Evolutionary conservation across 2,888 invertebrate species (phyloP), one percentile per base, ranked within the genome.

Genomic region (Caradrina clavipalpis): DNA sequence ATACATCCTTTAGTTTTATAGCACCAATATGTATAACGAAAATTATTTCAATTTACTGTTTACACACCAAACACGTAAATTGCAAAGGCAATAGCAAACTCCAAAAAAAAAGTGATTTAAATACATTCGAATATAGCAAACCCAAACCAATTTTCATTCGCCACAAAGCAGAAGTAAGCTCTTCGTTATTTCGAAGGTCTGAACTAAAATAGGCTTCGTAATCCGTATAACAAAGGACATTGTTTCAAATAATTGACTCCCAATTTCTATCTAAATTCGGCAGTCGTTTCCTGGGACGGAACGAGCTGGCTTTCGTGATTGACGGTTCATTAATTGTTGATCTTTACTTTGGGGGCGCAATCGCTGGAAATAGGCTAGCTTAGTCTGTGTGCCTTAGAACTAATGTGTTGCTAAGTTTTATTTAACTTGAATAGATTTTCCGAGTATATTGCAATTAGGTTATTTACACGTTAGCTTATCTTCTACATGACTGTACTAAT

Each of bases 291-390:
- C 56, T 68, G 17, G 47, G n/a, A 61, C 26, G 22, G 50, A 35
- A 74, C 35, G 22, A 45, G n/a, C 74, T 74, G 26, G 22, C 26
- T 66, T 11, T 17, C 45, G n/a, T 67, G 45, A 73, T 47, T 47
- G 75, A 56, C 55, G 19, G 21, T 67, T 59, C 26, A 60, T 56
- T 74, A 50, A 72, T 39, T 57, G 56, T 65, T 65, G 56, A 73
- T 57, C 21, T 73, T 64, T 57, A 8, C 19, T 35, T 49, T 45
- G 31, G 26, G 15, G 15, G 15, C 21, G 26, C 6, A 13, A 53
- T 15, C 10, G n/a, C 11, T 2, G n/a, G 19, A 1, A 53, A 53
- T 47, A 47, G 6, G 26, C 11, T 15, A 11, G 4, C n/a, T 72
- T 15, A n/a, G n/a, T 21, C 1, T 51, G 15, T 47, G 4, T 39